Base-by-base conservation (phyloP, 2,888 invertebrate species). In the Polydesmus complanatus region DNA sequence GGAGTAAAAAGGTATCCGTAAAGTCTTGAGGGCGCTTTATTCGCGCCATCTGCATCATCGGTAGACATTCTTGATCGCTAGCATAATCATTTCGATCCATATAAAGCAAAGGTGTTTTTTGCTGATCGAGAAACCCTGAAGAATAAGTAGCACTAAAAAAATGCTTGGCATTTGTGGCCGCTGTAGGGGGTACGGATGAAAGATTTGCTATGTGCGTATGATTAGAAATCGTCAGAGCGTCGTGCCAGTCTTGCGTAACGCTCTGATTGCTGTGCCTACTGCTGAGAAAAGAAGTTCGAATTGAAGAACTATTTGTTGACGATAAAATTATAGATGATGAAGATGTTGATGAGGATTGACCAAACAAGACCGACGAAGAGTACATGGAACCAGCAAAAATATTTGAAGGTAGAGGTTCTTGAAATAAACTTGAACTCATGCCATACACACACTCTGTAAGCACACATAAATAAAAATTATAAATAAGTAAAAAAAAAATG, bases 1-100 rank as follows among this genome's bases (percentile, higher is more conserved):
- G 74, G 37, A 78, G 67, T 27, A 78, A 68, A 64, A 77, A 78
- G 27, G 74, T 71, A 27, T 73, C 72, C 11, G 76, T 75, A 66
- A 78, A 78, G 56, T 72, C 73, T 65, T 76, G 73, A 0, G 74
- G 69, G 61, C 77, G 73, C 66, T 75, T 67, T 27, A 67, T 65
- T 5, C 66, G 60, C n/a, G 66, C 64, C 47, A 67, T 63, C 8
- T 63, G 62, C 25, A 65, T 56, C 23, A 64, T 56, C 3, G 66
- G 65, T 22, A 61, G 59, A 51, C 67, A 67, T 27, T 50, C 59
- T 18, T 62, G 62, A 3, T 56, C 58, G 22, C 47, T 56, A 18
- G 27, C 11, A 21, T n/a, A 25, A 2, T 51, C 27, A 19, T 8
- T 26, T 5, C 11, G 3, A 11, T 49, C 49, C 1, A 21, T 51